Conservation (phyloP, 2,888 invertebrate species). For the Ethmia dodecea region DNA sequence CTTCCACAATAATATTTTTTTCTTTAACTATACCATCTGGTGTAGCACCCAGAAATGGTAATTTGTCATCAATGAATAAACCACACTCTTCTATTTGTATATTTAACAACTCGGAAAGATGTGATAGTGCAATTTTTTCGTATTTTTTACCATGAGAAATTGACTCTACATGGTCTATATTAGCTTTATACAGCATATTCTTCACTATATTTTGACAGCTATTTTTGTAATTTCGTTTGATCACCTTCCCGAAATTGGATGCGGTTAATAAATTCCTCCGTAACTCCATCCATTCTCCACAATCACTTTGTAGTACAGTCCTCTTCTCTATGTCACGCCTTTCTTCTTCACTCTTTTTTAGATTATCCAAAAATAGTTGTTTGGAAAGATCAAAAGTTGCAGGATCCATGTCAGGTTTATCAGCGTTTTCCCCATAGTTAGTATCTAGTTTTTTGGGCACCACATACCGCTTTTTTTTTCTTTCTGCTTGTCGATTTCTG, state of each 20-base stretch:
- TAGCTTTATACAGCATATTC: slow-evolving; percentile 5
- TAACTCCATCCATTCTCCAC: slow-evolving; percentile 18
- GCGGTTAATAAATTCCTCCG: slow-evolving; percentile 16
- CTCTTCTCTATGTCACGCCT: slow-evolving; percentile 2
- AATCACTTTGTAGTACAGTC: slow-evolving; percentile 14
- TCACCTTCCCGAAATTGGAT: slow-evolving; percentile 17
- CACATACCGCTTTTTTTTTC: not conserved
- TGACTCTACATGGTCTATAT: slow-evolving; percentile 3
- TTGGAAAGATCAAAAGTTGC: not conserved
- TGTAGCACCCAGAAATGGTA: slow-evolving; percentile 12
- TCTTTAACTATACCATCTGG: slow-evolving; percentile 15
- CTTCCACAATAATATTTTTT: slow-evolving; percentile 10
- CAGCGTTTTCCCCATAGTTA: slow-evolving; percentile 3
- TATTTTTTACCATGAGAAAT: slow-evolving; percentile 5
- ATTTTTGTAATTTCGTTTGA: slow-evolving; percentile 5
- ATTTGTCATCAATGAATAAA: slow-evolving; percentile 10
- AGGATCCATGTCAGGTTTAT: slow-evolving; percentile 4
- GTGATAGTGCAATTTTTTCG: slow-evolving; percentile 2
- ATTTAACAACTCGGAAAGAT: not conserved
- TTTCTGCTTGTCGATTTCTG: not conserved
- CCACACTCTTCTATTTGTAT: slow-evolving; percentile 8
- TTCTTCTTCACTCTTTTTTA: slow-evolving; percentile 5
- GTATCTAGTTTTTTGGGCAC: slow-evolving; percentile 1
- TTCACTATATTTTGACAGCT: not conserved
- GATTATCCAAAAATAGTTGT: slow-evolving; percentile 3